Evolutionary conservation across 35 echinoderm and acorn worm species (phyloP), one percentile per base, ranked within the genome.

Genomic region (Heliocidaris tuberculata): DNA sequence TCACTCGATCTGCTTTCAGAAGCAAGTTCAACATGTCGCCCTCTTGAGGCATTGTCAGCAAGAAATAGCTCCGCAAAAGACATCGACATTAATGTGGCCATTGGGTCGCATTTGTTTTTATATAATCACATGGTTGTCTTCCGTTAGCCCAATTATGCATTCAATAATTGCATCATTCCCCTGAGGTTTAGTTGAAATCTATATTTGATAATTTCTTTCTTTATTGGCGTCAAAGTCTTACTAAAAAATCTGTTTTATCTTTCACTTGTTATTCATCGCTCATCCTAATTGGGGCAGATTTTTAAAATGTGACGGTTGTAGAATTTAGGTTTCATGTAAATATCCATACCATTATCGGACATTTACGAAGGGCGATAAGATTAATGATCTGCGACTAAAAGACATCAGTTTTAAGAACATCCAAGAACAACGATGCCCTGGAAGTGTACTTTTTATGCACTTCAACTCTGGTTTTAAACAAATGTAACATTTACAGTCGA

Each of bases 351-450:
- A 78, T 78, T 78, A 27, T 78, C 65, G 6, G 8, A 78, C 19
- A 78, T 78, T 24, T 27, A 78, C 65, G 65, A 78, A 4, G 65
- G 17, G 27, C 65, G 21, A 78, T 78, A n/a, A 78, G 65, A 78
- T 78, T 78, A 78, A 78, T 78, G 65, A 78, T 78, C 65, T 78
- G 17, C 65, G 65, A 78, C 65, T 78, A 78, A 78, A 78, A 27
- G 27, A 21, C 17, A 78, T 78, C 65, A 27, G 27, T 78, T 78
- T 42, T 5, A 24, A 78, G 65, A 78, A 21, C 65, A 78, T 78
- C 65, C 4, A 78, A 7, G 65, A 19, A 78, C 5, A 78, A 78
- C 27, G 7, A 0, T 78, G 65, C 21, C 65, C 65, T 27, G 65
- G 65, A 78, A 29, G 27, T 78, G 65, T 78, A 78, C 65, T 78